phyloP scores from a whole-genome alignment of 1,140 invertebrate genomes.

The Pygmarrhopalites habei region DNA sequence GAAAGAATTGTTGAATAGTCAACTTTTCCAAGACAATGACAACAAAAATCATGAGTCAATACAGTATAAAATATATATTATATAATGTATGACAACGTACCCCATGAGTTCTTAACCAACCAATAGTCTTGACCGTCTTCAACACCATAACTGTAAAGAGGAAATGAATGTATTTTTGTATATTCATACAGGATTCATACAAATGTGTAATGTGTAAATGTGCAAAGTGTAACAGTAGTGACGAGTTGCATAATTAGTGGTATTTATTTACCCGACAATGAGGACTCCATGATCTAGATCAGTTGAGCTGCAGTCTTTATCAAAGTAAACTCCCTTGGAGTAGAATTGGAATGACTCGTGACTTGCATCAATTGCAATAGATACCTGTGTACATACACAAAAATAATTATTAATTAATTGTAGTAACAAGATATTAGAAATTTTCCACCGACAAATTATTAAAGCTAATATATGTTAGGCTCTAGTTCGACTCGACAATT shows the following conservation, averaged over 20 bases:
- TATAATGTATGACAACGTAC: too few relatives aligned
- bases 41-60: too few relatives aligned
- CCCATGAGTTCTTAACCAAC: conserved; percentile 44
- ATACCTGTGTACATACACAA: conserved; percentile 43
- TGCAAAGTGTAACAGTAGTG: too few relatives aligned
- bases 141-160: conserved; percentile 57
- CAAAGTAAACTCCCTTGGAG: conserved; percentile 53
- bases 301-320: conserved; percentile 58
- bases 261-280: conserved; percentile 61
- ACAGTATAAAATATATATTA: too few relatives aligned
- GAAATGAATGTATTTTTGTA: too few relatives aligned
- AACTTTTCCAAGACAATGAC: too few relatives aligned
- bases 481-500: not conserved
- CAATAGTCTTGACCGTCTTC: conserved; percentile 43
- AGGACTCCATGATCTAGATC: conserved; percentile 82
- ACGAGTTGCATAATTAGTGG: too few relatives aligned
- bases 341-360: conserved; percentile 72
- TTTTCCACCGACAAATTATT: not conserved
- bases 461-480: not conserved
- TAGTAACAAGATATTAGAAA: not conserved
- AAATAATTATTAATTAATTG: not conserved
- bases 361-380: conserved; percentile 87
- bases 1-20: too few relatives aligned
- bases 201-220: too few relatives aligned
- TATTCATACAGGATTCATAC: too few relatives aligned